phyloP scores from a whole-genome alignment of 1,140 invertebrate genomes.

The Caenorhabditis remanei region DNA sequence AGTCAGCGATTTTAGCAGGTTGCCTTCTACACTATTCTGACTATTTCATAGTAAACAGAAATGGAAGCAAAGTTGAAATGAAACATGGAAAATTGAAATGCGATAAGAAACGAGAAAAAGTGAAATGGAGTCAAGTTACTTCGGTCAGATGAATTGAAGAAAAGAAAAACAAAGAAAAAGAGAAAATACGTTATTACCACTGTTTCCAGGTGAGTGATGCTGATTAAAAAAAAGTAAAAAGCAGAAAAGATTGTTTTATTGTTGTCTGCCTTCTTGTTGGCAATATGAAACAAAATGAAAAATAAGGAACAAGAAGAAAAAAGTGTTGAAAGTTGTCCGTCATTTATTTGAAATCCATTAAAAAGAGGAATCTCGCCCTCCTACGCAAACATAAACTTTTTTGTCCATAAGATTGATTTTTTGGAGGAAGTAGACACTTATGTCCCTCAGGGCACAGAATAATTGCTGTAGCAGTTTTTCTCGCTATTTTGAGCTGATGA shows the following conservation, averaged over 20 bases:
- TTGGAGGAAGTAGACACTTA: conserved; percentile 30
- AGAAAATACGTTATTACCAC: conserved; percentile 2
- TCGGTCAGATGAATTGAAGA: background rate
- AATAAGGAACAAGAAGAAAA: conserved; percentile 14
- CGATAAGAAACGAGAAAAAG: background rate
- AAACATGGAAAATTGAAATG: background rate
- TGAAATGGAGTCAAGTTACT: background rate
- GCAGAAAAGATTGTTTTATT: conserved; percentile 15
- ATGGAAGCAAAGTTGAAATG: no score
- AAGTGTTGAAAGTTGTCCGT: background rate
- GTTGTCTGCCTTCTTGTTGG: background rate
- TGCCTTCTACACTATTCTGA: no score
- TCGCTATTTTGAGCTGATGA: background rate
- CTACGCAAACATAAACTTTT: conserved; percentile 50
- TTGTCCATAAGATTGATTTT: conserved; percentile 10
- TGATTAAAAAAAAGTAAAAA: background rate
- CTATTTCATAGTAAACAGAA: no score
- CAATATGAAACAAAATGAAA: background rate
- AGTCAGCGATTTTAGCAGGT: no score
- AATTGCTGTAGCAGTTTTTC: background rate
- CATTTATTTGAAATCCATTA: conserved; percentile 40
- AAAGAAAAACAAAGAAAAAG: background rate
- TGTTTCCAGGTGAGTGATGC: conserved; percentile 43
- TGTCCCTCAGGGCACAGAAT: background rate
- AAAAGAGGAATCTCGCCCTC: background rate